Base-by-base conservation (phyloP, 2,113 vertebrate genomes). In the Bolborhynchus lineola region DNA sequence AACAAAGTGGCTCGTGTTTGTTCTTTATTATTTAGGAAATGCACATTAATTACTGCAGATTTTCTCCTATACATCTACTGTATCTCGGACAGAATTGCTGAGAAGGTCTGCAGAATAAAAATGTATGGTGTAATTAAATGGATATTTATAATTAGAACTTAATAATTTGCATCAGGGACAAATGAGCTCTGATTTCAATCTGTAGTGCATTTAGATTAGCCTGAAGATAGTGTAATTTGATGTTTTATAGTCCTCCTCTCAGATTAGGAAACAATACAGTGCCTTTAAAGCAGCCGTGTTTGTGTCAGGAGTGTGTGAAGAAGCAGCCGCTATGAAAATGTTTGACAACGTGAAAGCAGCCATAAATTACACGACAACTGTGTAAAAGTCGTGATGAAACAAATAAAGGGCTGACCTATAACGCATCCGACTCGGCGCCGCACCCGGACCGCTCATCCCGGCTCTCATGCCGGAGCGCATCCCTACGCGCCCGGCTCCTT, bases 71-170 rank as follows among this genome's bases (percentile, higher is more conserved):
- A 94, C 81, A 79, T 95, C 91, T 89, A 94, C 95, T 94, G 92
- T 92, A 71, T 88, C 76, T 71, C 96, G 97, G 97, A 97, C 97
- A 97, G 97, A 97, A 97, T 92, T 95, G 97, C 97, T 98, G 97
- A 97, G 97, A 98, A 97, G 95, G 94, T 97, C 97, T 93, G 57
- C 94, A 97, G 98, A 98, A 98, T 97, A 98, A 98, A 98, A 98
- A 98, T 94, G 97, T 97, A 97, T 97, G 96, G 97, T 85, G 96
- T 98, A 98, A 98, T 98, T 98, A 98, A 98, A 98, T 97, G 96
- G 95, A 97, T 98, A 98, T 98, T 98, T 98, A 98, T 98, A 98
- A 98, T 98, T 98, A 98, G 98, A 98, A 98, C 95, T 98, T 98
- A 98, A 98, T 98, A 98, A 98, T 98, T 98, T 98, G 97, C 98